A percentile compares a stretch with the other conserved stretches of the same genome.
phyloP scores from a whole-genome alignment of 2,888 invertebrate genomes.

The Scaptomyza tumidula region DNA sequence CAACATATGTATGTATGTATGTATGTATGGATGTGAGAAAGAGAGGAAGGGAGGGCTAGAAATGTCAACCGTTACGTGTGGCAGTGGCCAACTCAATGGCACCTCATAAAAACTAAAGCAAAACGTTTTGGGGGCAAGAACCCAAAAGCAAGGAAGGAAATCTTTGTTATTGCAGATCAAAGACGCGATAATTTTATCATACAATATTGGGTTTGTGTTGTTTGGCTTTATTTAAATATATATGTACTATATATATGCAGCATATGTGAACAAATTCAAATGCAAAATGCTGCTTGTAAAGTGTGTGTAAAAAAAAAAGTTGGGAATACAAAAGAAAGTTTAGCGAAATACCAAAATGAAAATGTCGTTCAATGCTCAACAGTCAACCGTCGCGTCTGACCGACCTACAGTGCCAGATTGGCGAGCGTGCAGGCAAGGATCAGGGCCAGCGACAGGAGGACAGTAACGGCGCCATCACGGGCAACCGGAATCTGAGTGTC shows the following conservation, averaged over 20 bases:
- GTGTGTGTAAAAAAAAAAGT: slow-evolving; percentile 4
- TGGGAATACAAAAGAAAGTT: background rate
- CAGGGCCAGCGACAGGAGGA: slow-evolving; percentile 55
- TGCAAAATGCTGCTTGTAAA: slow-evolving; percentile 6
- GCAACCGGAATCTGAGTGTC: slow-evolving; percentile 74
- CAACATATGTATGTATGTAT: background rate
- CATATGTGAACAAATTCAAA: slow-evolving; percentile 3
- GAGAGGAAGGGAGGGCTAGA: slow-evolving; percentile 3
- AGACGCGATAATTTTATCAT: slow-evolving; percentile 32
- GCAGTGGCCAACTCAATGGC: slow-evolving; percentile 59
- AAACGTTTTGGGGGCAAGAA: slow-evolving; percentile 17
- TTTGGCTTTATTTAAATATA: slow-evolving; percentile 24
- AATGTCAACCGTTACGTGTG: slow-evolving; percentile 56
- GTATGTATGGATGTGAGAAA: background rate
- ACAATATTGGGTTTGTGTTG: slow-evolving; percentile 11
- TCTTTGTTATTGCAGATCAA: slow-evolving; percentile 48
- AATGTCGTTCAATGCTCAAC: slow-evolving; percentile 9
- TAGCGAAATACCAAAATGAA: slow-evolving; percentile 5
- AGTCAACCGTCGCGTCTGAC: background rate
- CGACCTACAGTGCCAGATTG: slow-evolving; percentile 29
- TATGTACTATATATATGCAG: background rate
- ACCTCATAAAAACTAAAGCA: slow-evolving; percentile 74
- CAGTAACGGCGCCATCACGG: slow-evolving; percentile 67
- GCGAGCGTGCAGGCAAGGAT: slow-evolving; percentile 50
- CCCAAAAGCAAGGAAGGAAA: slow-evolving; percentile 12